Conservation (phyloP, 2,888 invertebrate genomes). For the Anarsia innoxiella region DNA sequence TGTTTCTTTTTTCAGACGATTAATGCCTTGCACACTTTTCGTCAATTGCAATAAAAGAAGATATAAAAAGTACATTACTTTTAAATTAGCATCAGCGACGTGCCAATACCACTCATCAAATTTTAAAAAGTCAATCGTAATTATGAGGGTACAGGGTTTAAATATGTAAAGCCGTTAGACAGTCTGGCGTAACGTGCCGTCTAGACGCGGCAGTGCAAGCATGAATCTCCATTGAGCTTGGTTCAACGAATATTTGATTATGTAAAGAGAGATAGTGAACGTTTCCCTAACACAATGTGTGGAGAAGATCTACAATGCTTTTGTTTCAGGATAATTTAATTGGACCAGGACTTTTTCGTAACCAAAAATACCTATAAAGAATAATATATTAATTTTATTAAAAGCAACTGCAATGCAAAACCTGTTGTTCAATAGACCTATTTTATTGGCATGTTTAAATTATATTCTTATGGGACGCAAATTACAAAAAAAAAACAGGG, state of each 20-base stretch:
- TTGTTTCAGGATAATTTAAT: too few species aligned
- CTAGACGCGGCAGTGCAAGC: constrained; percentile 42
- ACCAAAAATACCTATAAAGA: too few species aligned
- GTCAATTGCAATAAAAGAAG: too few species aligned
- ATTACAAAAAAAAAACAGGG: too few species aligned
- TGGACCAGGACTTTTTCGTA: too few species aligned
- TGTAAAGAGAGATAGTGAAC: constrained; percentile 45
- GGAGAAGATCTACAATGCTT: constrained; percentile 1
- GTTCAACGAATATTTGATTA: constrained; percentile 61
- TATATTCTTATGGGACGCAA: too few species aligned
- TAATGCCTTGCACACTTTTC: too few species aligned
- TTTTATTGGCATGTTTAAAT: too few species aligned
- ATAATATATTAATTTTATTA: too few species aligned
- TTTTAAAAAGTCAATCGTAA: constrained; percentile 33
- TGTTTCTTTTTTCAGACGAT: too few species aligned
- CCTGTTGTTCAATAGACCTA: too few species aligned
- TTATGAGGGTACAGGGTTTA: constrained; percentile 35
- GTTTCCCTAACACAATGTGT: constrained; percentile 22
- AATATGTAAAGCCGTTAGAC: constrained; percentile 40
- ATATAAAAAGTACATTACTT: neutral
- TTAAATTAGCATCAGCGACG: neutral
- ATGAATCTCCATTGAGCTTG: constrained; percentile 45
- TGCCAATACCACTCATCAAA: constrained; percentile 21
- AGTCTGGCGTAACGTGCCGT: constrained; percentile 35
- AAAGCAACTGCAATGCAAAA: too few species aligned